Evolutionary conservation across 30 jellyfish, hydroid and myxozoan species (phyloP).

Genomic region (Catostylus mosaicus): DNA sequence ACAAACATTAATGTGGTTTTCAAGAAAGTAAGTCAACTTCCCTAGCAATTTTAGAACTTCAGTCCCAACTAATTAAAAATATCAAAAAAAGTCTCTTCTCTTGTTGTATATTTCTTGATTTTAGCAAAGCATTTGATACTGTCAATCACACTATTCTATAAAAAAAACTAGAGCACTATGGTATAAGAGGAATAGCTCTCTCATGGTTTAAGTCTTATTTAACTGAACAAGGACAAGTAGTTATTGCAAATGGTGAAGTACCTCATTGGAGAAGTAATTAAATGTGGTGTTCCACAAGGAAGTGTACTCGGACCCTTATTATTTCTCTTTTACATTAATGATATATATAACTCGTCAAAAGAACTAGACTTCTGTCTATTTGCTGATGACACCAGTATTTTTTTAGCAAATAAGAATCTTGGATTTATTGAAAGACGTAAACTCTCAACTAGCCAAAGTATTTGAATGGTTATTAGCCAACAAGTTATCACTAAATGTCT

Average conservation of each 20-base stretch:
- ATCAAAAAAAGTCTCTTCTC: slow-evolving; percentile 8
- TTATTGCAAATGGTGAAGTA: neutral
- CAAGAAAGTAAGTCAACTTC: slow-evolving; percentile 32
- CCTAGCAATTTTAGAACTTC: slow-evolving; percentile 37
- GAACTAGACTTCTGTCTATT: slow-evolving; percentile 34
- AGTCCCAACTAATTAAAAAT: slow-evolving; percentile 2
- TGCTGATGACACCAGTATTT: slow-evolving; percentile 47
- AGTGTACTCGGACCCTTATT: slow-evolving; percentile 62
- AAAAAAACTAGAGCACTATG: slow-evolving; percentile 32
- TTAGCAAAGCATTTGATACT: slow-evolving; percentile 50
- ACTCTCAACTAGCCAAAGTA: slow-evolving; percentile 11
- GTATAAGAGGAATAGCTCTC: slow-evolving; percentile 25
- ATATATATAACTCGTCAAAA: slow-evolving; percentile 30
- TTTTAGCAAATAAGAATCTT: slow-evolving; percentile 20
- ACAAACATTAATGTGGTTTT: slow-evolving; percentile 40
- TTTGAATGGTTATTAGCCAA: slow-evolving; percentile 31
- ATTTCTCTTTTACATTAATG: slow-evolving; percentile 41
- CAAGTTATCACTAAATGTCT: slow-evolving; percentile 13
- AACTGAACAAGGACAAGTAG: slow-evolving; percentile 15
- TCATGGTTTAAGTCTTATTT: slow-evolving; percentile 35
- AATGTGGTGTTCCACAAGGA: slow-evolving; percentile 63
- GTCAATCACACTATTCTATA: slow-evolving; percentile 34
- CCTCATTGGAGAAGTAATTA: slow-evolving; percentile 1
- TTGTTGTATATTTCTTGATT: slow-evolving; percentile 38
- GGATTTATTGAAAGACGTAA: slow-evolving; percentile 17